A percentile compares a stretch with the other conserved stretches of the same genome.
These are phyloP conservation scores for Siniperca knerii DNA, from an alignment of 2,113 vertebrate species.

Conservation along the genomic window DNA sequence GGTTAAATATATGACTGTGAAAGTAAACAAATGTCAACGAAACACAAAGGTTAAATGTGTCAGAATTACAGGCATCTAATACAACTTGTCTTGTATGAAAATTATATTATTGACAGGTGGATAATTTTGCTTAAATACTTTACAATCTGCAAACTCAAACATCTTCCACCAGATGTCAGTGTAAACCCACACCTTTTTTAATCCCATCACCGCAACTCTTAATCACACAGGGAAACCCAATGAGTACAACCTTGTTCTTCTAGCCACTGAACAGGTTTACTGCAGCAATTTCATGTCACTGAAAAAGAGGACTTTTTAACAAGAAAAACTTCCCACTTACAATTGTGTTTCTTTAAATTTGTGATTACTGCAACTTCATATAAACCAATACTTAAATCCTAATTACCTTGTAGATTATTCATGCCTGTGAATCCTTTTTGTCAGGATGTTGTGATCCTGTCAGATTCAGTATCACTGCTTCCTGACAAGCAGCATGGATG, in stretches of 20 bases:
- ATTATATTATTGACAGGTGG: background rate
- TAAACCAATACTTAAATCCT: background rate
- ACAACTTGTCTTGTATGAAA: background rate
- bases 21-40: too few species aligned
- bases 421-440: background rate
- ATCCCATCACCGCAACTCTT: background rate
- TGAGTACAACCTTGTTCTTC: background rate
- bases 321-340: background rate
- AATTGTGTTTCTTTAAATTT: too few species aligned
- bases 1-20: too few species aligned
- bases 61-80: background rate
- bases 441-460: background rate
- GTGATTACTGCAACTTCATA: background rate
- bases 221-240: background rate
- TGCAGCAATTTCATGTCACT: background rate
- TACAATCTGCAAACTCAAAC: background rate
- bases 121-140: background rate
- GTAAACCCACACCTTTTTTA: background rate
- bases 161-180: conserved; percentile 65
- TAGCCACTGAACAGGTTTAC: background rate
- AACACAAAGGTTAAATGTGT: background rate
- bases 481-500: background rate
- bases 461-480: background rate
- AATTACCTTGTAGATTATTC: background rate
- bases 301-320: background rate